These are phyloP conservation scores for Carcharodon carcharias DNA, from an alignment of 2,797 vertebrate species.

Conservation along the genomic window DNA sequence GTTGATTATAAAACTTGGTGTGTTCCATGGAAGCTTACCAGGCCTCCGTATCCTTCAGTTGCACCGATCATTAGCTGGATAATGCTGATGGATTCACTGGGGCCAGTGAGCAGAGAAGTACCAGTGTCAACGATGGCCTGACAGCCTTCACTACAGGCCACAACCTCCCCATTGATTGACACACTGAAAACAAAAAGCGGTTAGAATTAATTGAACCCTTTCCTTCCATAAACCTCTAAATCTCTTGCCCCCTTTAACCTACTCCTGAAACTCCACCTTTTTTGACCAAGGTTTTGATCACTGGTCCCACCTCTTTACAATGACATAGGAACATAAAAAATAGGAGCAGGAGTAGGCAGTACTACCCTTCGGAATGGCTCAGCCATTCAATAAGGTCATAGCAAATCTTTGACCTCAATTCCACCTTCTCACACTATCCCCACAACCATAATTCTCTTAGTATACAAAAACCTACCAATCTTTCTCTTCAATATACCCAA, in stretches of 20 bases:
- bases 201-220: neutral
- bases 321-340: neutral
- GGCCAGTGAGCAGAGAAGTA: slow-evolving; percentile 56
- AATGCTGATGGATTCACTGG: slow-evolving; percentile 50
- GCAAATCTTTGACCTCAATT: neutral
- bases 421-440: neutral
- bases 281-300: neutral
- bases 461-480: too few species aligned
- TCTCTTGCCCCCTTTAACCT: neutral
- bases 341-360: too few species aligned
- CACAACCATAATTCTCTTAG: neutral
- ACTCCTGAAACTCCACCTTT: neutral
- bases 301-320: neutral
- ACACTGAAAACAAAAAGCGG: slow-evolving; percentile 42
- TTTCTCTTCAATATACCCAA: too few species aligned
- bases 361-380: neutral
- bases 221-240: neutral
- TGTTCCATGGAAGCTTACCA: neutral
- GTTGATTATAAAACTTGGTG: neutral
- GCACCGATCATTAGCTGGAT: slow-evolving; percentile 50
- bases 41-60: neutral
- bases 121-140: slow-evolving; percentile 59
- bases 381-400: neutral
- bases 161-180: slow-evolving; percentile 49
- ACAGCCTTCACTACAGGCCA: slow-evolving; percentile 54